Conservation (phyloP, 2,888 invertebrate species). For the Agonopterix alstromeriana region DNA sequence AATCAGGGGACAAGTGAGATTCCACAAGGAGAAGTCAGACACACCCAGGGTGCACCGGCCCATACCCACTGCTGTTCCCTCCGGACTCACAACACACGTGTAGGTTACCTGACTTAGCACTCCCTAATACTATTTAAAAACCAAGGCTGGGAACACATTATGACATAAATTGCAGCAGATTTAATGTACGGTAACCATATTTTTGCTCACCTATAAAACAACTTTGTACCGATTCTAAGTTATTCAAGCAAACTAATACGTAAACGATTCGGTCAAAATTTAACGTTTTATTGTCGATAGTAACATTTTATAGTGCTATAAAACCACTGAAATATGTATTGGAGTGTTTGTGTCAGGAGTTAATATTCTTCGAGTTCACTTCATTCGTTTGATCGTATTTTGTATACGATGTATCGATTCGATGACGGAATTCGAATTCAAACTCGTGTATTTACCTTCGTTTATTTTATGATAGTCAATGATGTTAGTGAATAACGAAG, state of each 20-base stretch:
- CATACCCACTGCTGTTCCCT: too few relatives aligned
- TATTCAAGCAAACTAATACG: conserved; percentile 2
- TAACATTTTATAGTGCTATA: conserved; percentile 57
- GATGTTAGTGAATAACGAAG: too few relatives aligned
- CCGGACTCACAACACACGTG: too few relatives aligned
- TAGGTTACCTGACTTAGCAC: too few relatives aligned
- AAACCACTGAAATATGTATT: conserved; percentile 50
- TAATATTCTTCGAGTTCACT: conserved; percentile 11
- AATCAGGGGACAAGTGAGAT: too few relatives aligned
- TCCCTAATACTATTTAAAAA: too few relatives aligned
- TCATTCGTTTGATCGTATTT: background rate
- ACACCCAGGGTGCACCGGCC: too few relatives aligned
- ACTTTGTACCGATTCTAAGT: background rate
- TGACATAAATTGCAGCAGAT: too few relatives aligned
- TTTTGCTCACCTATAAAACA: background rate
- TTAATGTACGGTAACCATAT: too few relatives aligned
- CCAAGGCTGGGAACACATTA: too few relatives aligned
- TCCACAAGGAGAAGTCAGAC: too few relatives aligned
- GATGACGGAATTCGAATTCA: background rate
- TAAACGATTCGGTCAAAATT: conserved; percentile 37
- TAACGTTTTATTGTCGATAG: conserved; percentile 46
- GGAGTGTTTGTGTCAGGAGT: conserved; percentile 44
- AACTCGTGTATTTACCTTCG: background rate
- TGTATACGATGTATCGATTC: background rate
- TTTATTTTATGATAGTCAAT: too few relatives aligned